phyloP scores from a whole-genome alignment of 1,140 invertebrate genomes.

The Drosophila mojavensis region DNA sequence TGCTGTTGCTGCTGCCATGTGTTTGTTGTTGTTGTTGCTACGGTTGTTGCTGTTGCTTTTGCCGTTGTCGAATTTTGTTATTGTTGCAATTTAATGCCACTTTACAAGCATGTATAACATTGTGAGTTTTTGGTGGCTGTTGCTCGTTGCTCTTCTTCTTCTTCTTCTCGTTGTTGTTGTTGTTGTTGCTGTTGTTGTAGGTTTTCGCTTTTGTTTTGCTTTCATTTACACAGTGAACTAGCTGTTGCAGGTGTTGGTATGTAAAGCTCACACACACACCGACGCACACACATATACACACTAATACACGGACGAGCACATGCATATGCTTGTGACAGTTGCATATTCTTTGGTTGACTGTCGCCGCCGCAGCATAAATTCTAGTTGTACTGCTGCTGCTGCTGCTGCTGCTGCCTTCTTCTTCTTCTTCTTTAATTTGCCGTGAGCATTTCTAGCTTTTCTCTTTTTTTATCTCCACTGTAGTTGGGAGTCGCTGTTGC shows the following conservation, averaged over 20 bases:
- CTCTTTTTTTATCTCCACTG: not conserved
- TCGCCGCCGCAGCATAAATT: conserved; percentile 22
- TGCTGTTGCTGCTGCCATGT: conserved; percentile 25
- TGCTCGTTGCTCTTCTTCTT: conserved; percentile 20
- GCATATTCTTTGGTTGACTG: conserved; percentile 32
- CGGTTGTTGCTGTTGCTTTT: conserved; percentile 7
- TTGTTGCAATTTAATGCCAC: conserved; percentile 53
- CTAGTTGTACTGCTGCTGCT: conserved; percentile 15
- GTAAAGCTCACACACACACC: conserved; percentile 15
- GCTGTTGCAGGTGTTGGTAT: conserved; percentile 24
- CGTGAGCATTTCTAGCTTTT: conserved; percentile 16
- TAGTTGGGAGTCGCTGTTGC: not conserved
- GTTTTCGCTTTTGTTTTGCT: conserved; percentile 34
- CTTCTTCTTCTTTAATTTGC: conserved; percentile 1
- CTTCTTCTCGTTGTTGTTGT: conserved; percentile 20
- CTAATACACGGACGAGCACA: not conserved
- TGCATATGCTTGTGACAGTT: conserved; percentile 4
- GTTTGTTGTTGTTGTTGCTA: not conserved
- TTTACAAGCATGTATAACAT: conserved; percentile 57
- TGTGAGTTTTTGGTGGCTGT: conserved; percentile 26
- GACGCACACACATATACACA: conserved; percentile 2
- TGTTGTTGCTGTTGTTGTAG: conserved; percentile 1
- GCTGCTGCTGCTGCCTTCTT: not conserved
- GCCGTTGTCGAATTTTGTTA: conserved; percentile 38
- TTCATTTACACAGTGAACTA: conserved; percentile 26